Conservation (phyloP, 1,140 invertebrate species). For the Thaumatotibia leucotreta region DNA sequence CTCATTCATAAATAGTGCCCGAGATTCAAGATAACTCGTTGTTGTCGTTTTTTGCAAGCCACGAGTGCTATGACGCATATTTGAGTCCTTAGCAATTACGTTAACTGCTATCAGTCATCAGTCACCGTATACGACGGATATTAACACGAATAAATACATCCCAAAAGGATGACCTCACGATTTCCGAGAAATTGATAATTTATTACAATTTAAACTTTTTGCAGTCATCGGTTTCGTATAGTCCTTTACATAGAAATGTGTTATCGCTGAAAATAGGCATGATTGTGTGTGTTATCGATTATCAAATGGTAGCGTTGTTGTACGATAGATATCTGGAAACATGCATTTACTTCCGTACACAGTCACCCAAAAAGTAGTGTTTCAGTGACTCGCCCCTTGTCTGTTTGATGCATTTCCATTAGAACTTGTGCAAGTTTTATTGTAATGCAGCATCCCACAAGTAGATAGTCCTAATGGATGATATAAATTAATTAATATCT, state of each 20-base stretch:
- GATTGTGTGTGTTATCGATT: neutral
- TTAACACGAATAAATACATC: neutral
- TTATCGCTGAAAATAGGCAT: neutral
- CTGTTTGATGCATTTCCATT: neutral
- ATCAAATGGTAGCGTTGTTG: neutral
- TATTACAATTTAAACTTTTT: neutral
- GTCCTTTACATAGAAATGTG: neutral
- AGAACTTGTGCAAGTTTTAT: no score
- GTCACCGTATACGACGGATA: neutral
- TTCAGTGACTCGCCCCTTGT: neutral
- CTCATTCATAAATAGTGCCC: constrained; percentile 1
- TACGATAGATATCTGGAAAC: neutral
- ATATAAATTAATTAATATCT: no score
- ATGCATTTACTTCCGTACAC: neutral
- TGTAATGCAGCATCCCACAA: no score
- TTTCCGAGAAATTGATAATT: neutral
- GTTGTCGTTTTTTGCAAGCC: neutral
- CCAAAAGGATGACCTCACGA: constrained; percentile 1
- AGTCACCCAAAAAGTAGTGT: neutral
- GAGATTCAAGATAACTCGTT: neutral
- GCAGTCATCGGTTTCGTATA: neutral
- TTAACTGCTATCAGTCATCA: neutral
- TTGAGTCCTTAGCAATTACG: neutral
- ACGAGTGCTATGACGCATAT: no score
- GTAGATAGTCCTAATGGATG: no score